Base-by-base conservation (phyloP, 2,797 vertebrate species). In the Pristis pectinata region DNA sequence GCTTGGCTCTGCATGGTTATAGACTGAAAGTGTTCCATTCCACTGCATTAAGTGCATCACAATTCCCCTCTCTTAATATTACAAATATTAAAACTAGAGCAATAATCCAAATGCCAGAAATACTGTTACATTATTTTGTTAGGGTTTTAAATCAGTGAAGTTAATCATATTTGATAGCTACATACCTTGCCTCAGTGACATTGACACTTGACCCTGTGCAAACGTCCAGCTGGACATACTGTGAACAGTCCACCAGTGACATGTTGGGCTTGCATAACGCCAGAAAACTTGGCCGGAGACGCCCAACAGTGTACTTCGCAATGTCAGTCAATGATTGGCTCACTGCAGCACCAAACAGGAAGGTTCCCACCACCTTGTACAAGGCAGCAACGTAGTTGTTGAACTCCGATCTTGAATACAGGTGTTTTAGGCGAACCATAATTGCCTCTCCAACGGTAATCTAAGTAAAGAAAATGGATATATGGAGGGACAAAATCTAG, bases 301-400 rank as follows among this genome's bases (percentile, higher is more conserved):
- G 98, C 56, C 99, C 98, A 0, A 98, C 98, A 96, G 98, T 98
- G 97, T 99, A 99, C 94, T 99, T 99, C 83, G 99, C 99, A 96
- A 99, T 96, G 96, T 99, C 98, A 0, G 99, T 99, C 80, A 99
- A 97, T 0, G 99, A 99, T 95, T 99, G 98, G 96, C 98, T 99
- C 95, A 98, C 97, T 0, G 98, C 98, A 0, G 95, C 98, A 0
- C 99, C 99, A 0, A 99, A 99, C 91, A 99, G 96, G 96, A 97
- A 99, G 1, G 98, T 99, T 59, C 99, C 99, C 95, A 99, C 96
- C 79, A 99, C 98, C 96, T 99, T 99, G 96, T 99, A 99, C 94
- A 99, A 97, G 0, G 98, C 98, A 0, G 98, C 98, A 72, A 98
- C 95, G 3, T 99, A 99, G 95, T 98, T 98, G 97, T 99, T 99